A percentile compares a stretch with the other conserved stretches of the same genome.
phyloP scores from a whole-genome alignment of 1,140 invertebrate genomes.

The Charaxes varanes region DNA sequence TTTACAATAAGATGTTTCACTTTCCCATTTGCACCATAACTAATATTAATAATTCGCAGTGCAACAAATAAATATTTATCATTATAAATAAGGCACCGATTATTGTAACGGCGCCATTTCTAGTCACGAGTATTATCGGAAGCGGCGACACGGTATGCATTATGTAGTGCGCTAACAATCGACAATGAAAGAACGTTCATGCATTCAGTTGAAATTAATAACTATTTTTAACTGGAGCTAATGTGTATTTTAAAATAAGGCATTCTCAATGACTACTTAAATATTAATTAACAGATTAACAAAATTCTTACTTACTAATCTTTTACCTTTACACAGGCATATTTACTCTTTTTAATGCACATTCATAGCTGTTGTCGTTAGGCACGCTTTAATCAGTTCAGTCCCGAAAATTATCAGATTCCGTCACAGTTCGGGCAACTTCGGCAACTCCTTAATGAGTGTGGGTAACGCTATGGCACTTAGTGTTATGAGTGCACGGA shows the following conservation, averaged over 20 bases:
- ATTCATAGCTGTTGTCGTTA: slow-evolving; percentile 34
- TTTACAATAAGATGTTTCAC: too few relatives aligned
- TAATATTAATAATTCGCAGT: too few relatives aligned
- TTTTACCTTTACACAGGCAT: too few relatives aligned
- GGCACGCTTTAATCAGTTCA: slow-evolving; percentile 47
- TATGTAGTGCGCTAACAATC: slow-evolving; percentile 17
- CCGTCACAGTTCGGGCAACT: slow-evolving; percentile 62
- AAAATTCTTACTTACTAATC: too few relatives aligned
- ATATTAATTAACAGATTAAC: too few relatives aligned
- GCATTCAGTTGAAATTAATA: too few relatives aligned
- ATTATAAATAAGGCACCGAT: slow-evolving; percentile 20
- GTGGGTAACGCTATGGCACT: slow-evolving; percentile 54
- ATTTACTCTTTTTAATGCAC: too few relatives aligned
- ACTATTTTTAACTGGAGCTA: too few relatives aligned
- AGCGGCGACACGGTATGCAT: slow-evolving; percentile 25
- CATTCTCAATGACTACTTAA: too few relatives aligned
- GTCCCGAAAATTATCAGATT: slow-evolving; percentile 61
- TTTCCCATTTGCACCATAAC: too few relatives aligned
- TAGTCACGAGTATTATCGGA: slow-evolving; percentile 28
- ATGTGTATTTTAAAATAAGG: too few relatives aligned
- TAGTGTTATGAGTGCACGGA: slow-evolving; percentile 43
- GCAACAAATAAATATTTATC: slow-evolving; percentile 4
- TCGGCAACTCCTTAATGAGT: slow-evolving; percentile 57
- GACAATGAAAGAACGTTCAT: too few relatives aligned
- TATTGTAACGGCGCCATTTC: slow-evolving; percentile 32